Evolutionary conservation across 2,888 invertebrate species (phyloP), one percentile per base, ranked within the genome.

Genomic region (Drosophila demipolita): DNA sequence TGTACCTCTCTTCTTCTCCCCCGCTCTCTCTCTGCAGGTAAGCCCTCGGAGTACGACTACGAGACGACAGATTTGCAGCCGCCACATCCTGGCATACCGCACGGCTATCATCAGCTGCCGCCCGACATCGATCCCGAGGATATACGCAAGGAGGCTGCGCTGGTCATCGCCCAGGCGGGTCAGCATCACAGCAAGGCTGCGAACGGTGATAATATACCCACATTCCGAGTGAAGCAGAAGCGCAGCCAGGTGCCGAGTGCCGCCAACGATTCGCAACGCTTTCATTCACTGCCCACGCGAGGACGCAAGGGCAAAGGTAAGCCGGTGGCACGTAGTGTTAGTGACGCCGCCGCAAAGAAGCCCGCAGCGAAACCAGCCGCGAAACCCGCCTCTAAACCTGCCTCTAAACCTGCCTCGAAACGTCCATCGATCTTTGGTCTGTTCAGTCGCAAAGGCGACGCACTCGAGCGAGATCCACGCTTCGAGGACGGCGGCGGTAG

Each of bases 71-170:
- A 91, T 63, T 81, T 92, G 23, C 92, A 90, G 66, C 90, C 91
- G 20, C 57, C 57, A 23, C 82, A 75, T 78, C 26, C 66, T 55
- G 65, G 62, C 81, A 82, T 74, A 83, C 80, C 42, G 52, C 94
- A 94, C 80, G 94, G 82, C 42, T 91, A 91, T 66, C 91, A 91
- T 74, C 95, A 95, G 91, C 95, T 96, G 73, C 95, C 96, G 81
- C 95, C 95, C 57, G 95, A 96, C 88, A 94, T 95, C 45, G 96
- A 96, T 66, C 95, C 96, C 90, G 94, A 96, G 90, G 95, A 96
- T 91, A 94, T 97, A 55, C 96, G 96, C 55, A 94, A 96, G 89
- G 97, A 97, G 94, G 96, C 96, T 36, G 96, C 96, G 74, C 94
- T 95, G 89, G 96, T 97, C 38, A 93, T 96, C 59, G 95, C 95